A percentile compares a stretch with the other conserved stretches of the same genome.
Conservation (phyloP, 2,888 invertebrate species). For the Hipparchia sbordonii region DNA sequence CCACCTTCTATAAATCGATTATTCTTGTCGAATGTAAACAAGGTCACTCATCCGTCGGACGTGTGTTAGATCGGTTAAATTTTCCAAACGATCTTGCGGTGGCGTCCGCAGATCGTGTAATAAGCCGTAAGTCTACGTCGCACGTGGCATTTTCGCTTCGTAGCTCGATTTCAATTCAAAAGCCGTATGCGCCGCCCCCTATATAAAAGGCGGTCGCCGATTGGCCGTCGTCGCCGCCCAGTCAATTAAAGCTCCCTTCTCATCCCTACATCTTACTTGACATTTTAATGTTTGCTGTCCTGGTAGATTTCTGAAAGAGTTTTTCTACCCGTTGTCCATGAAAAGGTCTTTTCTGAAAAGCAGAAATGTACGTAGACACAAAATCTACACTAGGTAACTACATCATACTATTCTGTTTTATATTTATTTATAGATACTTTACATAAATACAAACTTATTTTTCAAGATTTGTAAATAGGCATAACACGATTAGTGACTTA, state of each 20-base stretch:
- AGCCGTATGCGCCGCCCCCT: constrained; percentile 68
- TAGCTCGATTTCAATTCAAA: constrained; percentile 68
- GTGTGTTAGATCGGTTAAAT: constrained; percentile 39
- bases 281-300: constrained; percentile 76
- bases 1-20: constrained; percentile 35
- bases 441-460: neutral
- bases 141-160: constrained; percentile 73
- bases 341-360: constrained; percentile 23
- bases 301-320: constrained; percentile 43
- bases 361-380: neutral
- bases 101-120: constrained; percentile 44
- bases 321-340: constrained; percentile 16
- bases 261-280: constrained; percentile 69
- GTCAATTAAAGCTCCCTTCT: constrained; percentile 72
- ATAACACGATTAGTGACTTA: neutral
- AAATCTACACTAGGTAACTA: too few species aligned
- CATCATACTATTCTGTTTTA: neutral
- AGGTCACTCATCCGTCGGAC: constrained; percentile 41
- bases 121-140: constrained; percentile 48
- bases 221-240: constrained; percentile 72
- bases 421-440: too few species aligned
- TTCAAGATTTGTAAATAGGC: neutral
- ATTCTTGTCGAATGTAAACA: constrained; percentile 39
- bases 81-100: constrained; percentile 44
- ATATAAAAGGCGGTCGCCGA: constrained; percentile 53